A percentile compares a stretch with the other conserved stretches of the same genome.
phyloP scores from a whole-genome alignment of 2,888 invertebrate species.

The Polietes domitor region DNA sequence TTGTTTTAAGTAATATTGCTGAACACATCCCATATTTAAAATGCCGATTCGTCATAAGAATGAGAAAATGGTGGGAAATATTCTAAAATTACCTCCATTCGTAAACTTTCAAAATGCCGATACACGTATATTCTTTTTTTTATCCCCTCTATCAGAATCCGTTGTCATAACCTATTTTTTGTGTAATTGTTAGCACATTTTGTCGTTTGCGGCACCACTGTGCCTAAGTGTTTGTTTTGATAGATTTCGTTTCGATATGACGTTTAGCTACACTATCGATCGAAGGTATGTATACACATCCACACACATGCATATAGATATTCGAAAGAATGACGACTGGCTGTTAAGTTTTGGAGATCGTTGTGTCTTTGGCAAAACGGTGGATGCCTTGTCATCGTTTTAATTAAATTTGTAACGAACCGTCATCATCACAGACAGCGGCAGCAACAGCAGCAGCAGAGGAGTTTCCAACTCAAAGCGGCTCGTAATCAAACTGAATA shows the following conservation, averaged over 20 bases:
- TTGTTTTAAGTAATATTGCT: too few relatives aligned
- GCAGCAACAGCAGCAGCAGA: background rate
- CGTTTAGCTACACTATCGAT: background rate
- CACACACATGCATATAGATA: background rate
- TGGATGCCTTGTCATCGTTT: background rate
- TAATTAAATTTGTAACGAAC: background rate
- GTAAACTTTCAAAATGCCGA: too few relatives aligned
- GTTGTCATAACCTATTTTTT: background rate
- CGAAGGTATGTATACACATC: background rate
- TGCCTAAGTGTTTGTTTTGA: background rate
- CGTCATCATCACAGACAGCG: too few relatives aligned
- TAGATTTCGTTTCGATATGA: background rate
- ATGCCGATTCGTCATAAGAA: too few relatives aligned
- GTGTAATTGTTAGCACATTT: background rate
- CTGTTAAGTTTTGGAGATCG: background rate
- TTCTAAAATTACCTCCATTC: too few relatives aligned
- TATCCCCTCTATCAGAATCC: too few relatives aligned
- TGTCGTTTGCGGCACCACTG: background rate
- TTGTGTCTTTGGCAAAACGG: background rate
- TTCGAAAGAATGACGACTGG: background rate
- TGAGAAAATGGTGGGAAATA: too few relatives aligned
- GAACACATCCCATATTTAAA: too few relatives aligned
- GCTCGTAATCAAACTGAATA: background rate
- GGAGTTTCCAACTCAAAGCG: background rate
- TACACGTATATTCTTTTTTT: too few relatives aligned